phyloP scores from a whole-genome alignment of 2,888 invertebrate species.

The Gastrophysa polygoni region DNA sequence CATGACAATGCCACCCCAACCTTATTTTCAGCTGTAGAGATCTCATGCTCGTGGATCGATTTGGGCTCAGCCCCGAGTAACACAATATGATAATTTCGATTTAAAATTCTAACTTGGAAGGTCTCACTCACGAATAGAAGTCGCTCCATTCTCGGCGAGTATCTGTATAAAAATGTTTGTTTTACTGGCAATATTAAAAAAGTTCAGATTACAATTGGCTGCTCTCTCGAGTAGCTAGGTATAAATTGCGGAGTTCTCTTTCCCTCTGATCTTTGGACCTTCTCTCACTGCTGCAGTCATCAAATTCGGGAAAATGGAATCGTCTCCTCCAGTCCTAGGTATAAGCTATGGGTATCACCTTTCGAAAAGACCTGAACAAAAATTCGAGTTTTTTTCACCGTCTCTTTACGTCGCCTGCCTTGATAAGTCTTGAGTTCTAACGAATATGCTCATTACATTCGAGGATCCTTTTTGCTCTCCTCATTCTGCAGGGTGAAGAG shows the following conservation, averaged over 20 bases:
- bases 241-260: constrained; percentile 25
- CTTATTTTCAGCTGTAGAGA: not conserved
- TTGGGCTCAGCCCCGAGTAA: constrained; percentile 1
- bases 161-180: constrained; percentile 31
- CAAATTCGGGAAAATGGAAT: constrained; percentile 21
- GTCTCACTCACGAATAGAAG: not conserved
- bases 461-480: too few relatives aligned
- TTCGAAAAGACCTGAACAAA: too few relatives aligned
- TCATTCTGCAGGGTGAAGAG: too few relatives aligned
- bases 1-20: not conserved
- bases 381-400: too few relatives aligned
- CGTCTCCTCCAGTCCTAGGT: not conserved
- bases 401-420: too few relatives aligned
- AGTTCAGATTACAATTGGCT: constrained; percentile 32
- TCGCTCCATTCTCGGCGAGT: constrained; percentile 2
- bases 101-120: constrained; percentile 15
- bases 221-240: constrained; percentile 19
- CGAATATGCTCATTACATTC: too few relatives aligned
- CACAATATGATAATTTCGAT: constrained; percentile 15
- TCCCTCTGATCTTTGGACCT: constrained; percentile 26
- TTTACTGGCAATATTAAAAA: constrained; percentile 30
- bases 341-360: too few relatives aligned
- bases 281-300: constrained; percentile 15
- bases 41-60: constrained; percentile 1
- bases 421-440: too few relatives aligned